phyloP scores from a whole-genome alignment of 2,113 vertebrate genomes.

The Phalacrocorax aristotelis region DNA sequence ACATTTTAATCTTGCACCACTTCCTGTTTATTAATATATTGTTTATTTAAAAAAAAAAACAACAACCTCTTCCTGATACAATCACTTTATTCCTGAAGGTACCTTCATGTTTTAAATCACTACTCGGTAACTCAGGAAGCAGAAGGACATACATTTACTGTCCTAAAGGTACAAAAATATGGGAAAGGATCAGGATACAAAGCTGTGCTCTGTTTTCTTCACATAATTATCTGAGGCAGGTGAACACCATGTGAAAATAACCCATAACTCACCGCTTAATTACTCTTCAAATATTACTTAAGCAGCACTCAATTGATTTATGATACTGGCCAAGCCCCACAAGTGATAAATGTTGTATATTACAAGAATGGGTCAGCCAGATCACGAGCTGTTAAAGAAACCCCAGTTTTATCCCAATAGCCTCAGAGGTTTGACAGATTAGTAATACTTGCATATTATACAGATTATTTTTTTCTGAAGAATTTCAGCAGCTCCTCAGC shows the following conservation, averaged over 20 bases:
- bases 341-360: not conserved
- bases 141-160: not conserved
- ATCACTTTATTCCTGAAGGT: not conserved
- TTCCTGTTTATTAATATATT: not conserved
- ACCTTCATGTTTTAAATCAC: not conserved
- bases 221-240: not conserved
- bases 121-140: not conserved
- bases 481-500: not conserved
- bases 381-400: not conserved
- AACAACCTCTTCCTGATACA: not conserved
- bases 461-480: not conserved
- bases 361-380: not conserved
- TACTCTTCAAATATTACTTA: not conserved
- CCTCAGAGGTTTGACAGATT: conserved; percentile 19
- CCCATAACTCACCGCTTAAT: not conserved
- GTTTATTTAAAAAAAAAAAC: not conserved
- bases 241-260: not conserved
- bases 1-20: not conserved
- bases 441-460: not conserved
- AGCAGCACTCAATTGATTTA: not conserved
- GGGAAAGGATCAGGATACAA: not conserved
- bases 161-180: not conserved
- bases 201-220: not conserved
- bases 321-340: not conserved
- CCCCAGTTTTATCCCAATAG: not conserved